Evolutionary conservation across 1,140 invertebrate genomes (phyloP), one percentile per base, ranked within the genome.

Genomic region (Drosophila nebulosa): DNA sequence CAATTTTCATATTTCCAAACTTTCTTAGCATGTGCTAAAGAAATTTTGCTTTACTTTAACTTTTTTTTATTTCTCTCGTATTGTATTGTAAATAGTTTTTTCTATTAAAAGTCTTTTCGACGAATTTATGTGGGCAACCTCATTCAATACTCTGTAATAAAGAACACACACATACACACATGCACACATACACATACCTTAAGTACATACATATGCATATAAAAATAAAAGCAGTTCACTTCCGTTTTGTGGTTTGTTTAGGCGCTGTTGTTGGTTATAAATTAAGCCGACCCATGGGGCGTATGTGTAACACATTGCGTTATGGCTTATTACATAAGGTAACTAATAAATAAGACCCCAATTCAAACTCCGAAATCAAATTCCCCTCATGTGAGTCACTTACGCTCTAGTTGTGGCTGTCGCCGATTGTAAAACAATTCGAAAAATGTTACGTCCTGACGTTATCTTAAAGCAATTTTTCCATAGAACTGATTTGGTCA

Each of bases 221-320:
- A 51, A 63, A 26, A 39, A 74, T 60, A 61, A 86, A 88, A 71
- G 65, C 70, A 64, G 85, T 65, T 81, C 83, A 86, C 81, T 86
- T 86, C 81, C 81, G 81, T 58, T 76, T 24, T 46, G 73, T 55
- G 52, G 52, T 55, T 55, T 39, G 0, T 51, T 61, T 30, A 63
- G 52, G 55, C 42, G 24, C 51, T 58, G 59, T 72, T 69, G 73
- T 59, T 71, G 65, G 74, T 86, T 85, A 85, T 85, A 85, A 86
- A 78, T 85, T 81, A 88, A 64, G 70, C 36, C 65, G 64, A 66
- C 63, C 66, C 65, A 78, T 60, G 74, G 27, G 84, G 74, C 83
- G 78, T 86, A 86, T 86, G 83, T 83, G 83, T 88, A 86, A 69
- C 79, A 78, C 63, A 65, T 67, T 81, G 74, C 74, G 71, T 86